phyloP scores from a whole-genome alignment of 2,797 vertebrate species.

The Myotis myotis region DNA sequence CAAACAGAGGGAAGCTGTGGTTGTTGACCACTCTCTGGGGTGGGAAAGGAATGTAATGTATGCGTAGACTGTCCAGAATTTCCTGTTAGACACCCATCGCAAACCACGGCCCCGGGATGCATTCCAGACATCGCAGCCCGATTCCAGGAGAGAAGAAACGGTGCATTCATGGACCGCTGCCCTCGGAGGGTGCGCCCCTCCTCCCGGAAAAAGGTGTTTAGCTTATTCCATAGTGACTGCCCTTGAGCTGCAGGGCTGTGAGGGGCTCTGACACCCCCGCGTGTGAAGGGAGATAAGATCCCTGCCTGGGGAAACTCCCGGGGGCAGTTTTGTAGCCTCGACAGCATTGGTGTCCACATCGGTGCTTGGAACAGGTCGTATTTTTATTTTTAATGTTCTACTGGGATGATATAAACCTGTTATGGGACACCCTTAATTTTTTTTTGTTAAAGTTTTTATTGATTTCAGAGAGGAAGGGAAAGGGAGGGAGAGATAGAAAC shows the following conservation, averaged over 20 bases:
- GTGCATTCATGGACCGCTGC: constrained; percentile 34
- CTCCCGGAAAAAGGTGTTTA: background rate
- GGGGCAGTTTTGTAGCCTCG: background rate
- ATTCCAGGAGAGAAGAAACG: constrained; percentile 54
- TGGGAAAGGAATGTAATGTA: constrained; percentile 90
- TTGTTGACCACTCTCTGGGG: constrained; percentile 87
- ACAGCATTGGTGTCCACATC: background rate
- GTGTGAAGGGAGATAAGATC: background rate
- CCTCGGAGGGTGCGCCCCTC: background rate
- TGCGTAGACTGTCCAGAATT: constrained; percentile 89
- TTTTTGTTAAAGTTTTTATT: too few species aligned
- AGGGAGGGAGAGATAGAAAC: background rate
- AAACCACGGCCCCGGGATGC: constrained; percentile 80
- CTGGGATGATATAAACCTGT: background rate
- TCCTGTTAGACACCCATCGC: constrained; percentile 88
- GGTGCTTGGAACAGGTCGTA: background rate
- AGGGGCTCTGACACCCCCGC: background rate
- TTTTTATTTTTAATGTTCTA: constrained; percentile 32
- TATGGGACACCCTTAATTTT: too few species aligned
- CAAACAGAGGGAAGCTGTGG: constrained; percentile 87
- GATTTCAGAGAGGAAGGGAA: too few species aligned
- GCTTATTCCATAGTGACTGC: background rate
- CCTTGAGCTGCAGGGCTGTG: background rate
- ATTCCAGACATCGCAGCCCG: constrained; percentile 75
- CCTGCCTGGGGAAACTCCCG: background rate